phyloP scores from a whole-genome alignment of 2,797 vertebrate species.

The Dromococcyx pavoninus region DNA sequence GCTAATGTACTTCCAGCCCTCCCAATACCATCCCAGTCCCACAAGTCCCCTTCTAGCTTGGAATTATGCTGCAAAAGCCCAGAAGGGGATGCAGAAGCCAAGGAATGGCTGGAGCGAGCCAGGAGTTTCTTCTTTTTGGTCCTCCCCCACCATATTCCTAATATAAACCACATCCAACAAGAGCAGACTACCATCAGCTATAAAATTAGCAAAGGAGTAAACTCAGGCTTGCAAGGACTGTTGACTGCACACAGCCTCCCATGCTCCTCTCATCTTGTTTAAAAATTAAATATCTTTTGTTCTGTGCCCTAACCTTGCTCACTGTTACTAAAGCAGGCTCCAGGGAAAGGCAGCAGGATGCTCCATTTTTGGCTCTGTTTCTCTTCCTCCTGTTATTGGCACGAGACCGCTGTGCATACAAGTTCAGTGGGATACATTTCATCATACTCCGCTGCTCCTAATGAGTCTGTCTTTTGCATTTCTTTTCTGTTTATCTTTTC shows the following conservation, averaged over 20 bases:
- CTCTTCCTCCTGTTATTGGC: conserved; percentile 64
- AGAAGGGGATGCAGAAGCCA: neutral
- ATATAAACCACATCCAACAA: conserved; percentile 31
- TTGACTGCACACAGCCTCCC: neutral
- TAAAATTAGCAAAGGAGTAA: conserved; percentile 12
- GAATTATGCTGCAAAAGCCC: neutral
- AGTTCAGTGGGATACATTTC: conserved; percentile 68
- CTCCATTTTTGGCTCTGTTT: conserved; percentile 53
- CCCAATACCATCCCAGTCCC: neutral
- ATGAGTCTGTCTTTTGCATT: conserved; percentile 61
- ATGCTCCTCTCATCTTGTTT: conserved; percentile 3
- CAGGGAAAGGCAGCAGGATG: conserved; percentile 58
- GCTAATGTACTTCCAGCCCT: neutral
- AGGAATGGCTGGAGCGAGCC: neutral
- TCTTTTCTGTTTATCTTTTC: conserved; percentile 74
- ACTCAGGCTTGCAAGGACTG: neutral
- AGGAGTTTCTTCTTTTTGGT: neutral
- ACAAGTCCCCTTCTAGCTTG: neutral
- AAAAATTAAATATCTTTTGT: conserved; percentile 50
- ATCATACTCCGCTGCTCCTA: conserved; percentile 57
- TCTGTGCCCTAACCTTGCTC: conserved; percentile 39
- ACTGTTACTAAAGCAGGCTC: conserved; percentile 24
- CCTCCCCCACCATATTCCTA: neutral
- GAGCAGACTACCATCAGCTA: conserved; percentile 11
- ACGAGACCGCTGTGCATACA: conserved; percentile 24